Percentiles rank a stretch among this genome's conserved stretches.
phyloP scores from a whole-genome alignment of 2,888 invertebrate genomes.

The Unio delphinus region DNA sequence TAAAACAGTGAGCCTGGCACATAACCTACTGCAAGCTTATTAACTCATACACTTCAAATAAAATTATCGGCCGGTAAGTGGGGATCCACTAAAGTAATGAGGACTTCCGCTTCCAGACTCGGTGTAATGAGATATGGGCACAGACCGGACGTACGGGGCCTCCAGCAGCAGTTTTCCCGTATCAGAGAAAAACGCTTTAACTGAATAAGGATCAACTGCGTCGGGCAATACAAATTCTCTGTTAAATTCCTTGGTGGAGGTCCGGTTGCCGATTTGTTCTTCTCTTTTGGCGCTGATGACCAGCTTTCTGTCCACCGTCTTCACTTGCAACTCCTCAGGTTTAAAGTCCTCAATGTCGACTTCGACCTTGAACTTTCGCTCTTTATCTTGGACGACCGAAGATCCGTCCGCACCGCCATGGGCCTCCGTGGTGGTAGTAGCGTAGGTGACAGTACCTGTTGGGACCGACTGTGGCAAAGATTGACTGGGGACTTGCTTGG shows the following conservation, averaged over 20 bases:
- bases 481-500: slow-evolving; percentile 17
- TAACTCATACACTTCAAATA: too few species aligned
- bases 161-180: slow-evolving; percentile 67
- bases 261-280: slow-evolving; percentile 61
- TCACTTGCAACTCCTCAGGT: slow-evolving; percentile 68
- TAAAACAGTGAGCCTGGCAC: too few species aligned
- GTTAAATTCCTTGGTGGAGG: slow-evolving; percentile 66
- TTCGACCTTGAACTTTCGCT: slow-evolving; percentile 61
- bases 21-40: too few species aligned
- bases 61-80: too few species aligned
- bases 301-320: slow-evolving; percentile 65
- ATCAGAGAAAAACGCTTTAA: slow-evolving; percentile 69
- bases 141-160: slow-evolving; percentile 57
- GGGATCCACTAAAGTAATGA: too few species aligned
- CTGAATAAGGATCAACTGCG: slow-evolving; percentile 66
- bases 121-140: slow-evolving; percentile 35
- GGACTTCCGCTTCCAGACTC: slow-evolving; percentile 3
- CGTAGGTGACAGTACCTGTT: slow-evolving; percentile 2
- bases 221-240: slow-evolving; percentile 68
- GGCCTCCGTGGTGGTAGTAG: slow-evolving; percentile 6
- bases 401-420: slow-evolving; percentile 21
- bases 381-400: slow-evolving; percentile 52
- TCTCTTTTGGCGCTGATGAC: slow-evolving; percentile 66
- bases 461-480: slow-evolving; percentile 5
- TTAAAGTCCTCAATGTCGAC: slow-evolving; percentile 68